Base-by-base conservation (phyloP, 1,140 invertebrate genomes). In the Chironomus tepperi region DNA sequence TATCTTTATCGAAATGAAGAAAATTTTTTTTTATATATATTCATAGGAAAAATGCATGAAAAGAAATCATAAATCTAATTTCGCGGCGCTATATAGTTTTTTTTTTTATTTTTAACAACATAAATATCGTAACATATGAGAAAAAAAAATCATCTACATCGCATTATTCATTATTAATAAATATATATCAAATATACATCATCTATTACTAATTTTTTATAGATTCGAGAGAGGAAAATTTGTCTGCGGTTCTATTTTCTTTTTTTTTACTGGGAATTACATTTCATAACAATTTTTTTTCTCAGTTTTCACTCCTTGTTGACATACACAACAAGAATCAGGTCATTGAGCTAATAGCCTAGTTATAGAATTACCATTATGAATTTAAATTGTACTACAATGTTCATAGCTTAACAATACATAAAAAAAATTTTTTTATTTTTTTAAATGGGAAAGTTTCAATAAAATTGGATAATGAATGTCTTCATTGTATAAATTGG, bases 381-480 rank as follows among this genome's bases (percentile, higher is more conserved):
- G 24, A 34, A 34, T 34, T 34, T 34, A 34, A 34, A 34, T 34
- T 34, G 24, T 34, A 34, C 24, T 34, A 34, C 24, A 34, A 34
- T 34, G 24, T 34, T 34, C 24, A 34, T 2, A 5, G 47, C 47
- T 57, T 12, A 57, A 15, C n/a, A 57, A 57, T 57, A 57, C 12
- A 34, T 34, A 34, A 34, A 34, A 34, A n/a, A 12, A 57, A 57
- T 57, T n/a, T 12, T 57, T 57, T 57, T 12, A 57, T 57, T 57
- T 57, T 57, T 57, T 57, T 42, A 5, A 34, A 77, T 88, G 89
- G 78, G 81, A 84, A 77, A 90, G 79, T 75, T 86, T 84, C 75
- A 90, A 79, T 18, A 90, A 81, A 65, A 90, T 80, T 43, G 89
- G 89, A 83, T 90, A 90, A 82, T 90, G 88, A 65, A 89, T 84